Evolutionary conservation across 2,113 vertebrate species (phyloP).

Genomic region (Pseudolaguvia tuberculata): DNA sequence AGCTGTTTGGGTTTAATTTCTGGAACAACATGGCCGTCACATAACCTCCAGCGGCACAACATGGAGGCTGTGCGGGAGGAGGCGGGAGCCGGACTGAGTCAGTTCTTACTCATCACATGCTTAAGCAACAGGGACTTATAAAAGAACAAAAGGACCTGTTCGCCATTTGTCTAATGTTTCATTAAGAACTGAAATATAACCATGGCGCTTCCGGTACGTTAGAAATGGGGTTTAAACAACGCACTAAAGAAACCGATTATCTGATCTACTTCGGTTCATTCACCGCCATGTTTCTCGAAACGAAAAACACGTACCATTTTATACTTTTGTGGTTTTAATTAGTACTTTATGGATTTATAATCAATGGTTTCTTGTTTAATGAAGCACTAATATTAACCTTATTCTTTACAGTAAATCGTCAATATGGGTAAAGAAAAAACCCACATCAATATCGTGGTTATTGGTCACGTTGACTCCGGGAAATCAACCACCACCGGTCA

Average conservation of each 20-base stretch:
- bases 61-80: conserved; percentile 59
- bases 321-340: too few species aligned
- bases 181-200: too few species aligned
- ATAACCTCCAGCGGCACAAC: conserved; percentile 52
- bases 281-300: too few species aligned
- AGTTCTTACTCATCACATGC: conserved; percentile 39
- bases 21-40: conserved; percentile 66
- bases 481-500: conserved; percentile 74
- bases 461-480: conserved; percentile 76
- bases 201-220: too few species aligned
- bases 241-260: too few species aligned
- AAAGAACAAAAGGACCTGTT: not conserved
- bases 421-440: conserved; percentile 71
- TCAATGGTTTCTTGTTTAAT: too few species aligned
- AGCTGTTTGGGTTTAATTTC: conserved; percentile 12
- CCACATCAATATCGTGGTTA: conserved; percentile 78
- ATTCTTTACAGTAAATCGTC: conserved; percentile 51
- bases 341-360: too few species aligned
- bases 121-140: not conserved
- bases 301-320: too few species aligned
- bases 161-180: not conserved
- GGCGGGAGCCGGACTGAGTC: conserved; percentile 23
- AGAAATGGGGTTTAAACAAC: too few species aligned
- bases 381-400: not conserved
- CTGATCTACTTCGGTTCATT: too few species aligned